Evolutionary conservation across 2,888 invertebrate species (phyloP), one percentile per base, ranked within the genome.

Genomic region (Crepidodera aurea): DNA sequence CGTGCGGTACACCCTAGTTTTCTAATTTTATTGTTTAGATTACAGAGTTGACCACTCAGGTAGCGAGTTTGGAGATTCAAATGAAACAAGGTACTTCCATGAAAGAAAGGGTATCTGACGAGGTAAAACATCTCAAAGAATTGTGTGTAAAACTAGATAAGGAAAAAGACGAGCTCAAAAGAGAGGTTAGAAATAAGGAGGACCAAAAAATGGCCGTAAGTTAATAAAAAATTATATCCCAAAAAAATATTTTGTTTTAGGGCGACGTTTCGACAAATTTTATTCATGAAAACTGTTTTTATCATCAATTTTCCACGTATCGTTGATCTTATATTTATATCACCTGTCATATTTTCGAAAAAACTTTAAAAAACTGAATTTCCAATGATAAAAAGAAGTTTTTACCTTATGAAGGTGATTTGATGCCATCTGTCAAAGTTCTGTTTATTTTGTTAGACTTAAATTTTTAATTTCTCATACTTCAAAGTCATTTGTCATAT

Each of bases 41-140:
- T 60, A 72, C 81, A 13, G 83, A 84, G 39, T 68, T 84, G 50
- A 82, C 85, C 7, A 82, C 81, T 66, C 82, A 84, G 72, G 85
- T 90, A 53, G 84, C 87, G 1, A 85, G 84, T 70, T 79, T 91
- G 68, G 89, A 92, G 80, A 81, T 84, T 1, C 88, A 92, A 72
- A 80, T 88, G 60, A 84, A 85, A 13, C 86, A 87, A 68, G 79
- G 86, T 56, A 83, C 82, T 59, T 85, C 86, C 39, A 86, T 85
- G 65, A 82, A 86, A 51, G 82, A 83, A 40, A 83, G 85, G 53
- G 81, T 86, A 7, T 88, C 89, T 70, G 84, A 84, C n/a, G 88
- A 89, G 71, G 74, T 89, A 32, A 79, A 80, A 44, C 84, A 86
- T 10, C 82, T 86, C 50, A 83, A 86, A 68, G 87, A 88, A 66